phyloP scores from a whole-genome alignment of 2,888 invertebrate genomes.

The Halictus ligatus region DNA sequence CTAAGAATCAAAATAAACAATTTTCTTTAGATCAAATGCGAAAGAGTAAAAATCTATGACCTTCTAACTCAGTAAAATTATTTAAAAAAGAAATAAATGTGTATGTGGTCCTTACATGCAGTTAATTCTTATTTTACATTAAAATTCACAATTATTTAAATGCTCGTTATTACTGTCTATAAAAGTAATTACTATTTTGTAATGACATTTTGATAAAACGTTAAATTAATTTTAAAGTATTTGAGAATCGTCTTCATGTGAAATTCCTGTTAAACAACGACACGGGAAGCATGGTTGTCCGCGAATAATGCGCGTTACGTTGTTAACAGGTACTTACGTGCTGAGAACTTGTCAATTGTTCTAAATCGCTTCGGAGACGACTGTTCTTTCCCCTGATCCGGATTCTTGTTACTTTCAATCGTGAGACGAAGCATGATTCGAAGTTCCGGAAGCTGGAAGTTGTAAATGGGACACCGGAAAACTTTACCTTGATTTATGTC shows the following conservation, averaged over 20 bases:
- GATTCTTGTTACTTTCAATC: neutral
- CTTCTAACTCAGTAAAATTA: neutral
- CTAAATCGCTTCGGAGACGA: neutral
- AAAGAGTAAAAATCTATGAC: neutral
- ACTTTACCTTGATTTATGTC: neutral
- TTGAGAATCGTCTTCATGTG: neutral
- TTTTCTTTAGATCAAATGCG: neutral
- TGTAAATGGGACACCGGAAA: slow-evolving; percentile 3
- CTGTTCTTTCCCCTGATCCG: neutral
- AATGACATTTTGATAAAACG: neutral
- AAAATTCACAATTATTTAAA: neutral
- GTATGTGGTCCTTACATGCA: neutral
- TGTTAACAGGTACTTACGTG: neutral
- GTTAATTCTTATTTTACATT: neutral
- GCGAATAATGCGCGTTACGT: neutral
- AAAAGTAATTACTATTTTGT: neutral
- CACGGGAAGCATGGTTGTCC: neutral
- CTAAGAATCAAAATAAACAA: neutral
- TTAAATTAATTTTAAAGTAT: neutral
- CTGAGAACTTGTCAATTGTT: neutral
- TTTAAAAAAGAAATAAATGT: neutral
- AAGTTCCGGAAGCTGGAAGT: neutral
- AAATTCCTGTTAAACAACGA: no score
- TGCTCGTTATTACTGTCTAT: neutral
- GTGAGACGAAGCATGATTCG: neutral